Conservation (phyloP, 2,888 invertebrate species). For the Poecilobothrus nobilitatus region DNA sequence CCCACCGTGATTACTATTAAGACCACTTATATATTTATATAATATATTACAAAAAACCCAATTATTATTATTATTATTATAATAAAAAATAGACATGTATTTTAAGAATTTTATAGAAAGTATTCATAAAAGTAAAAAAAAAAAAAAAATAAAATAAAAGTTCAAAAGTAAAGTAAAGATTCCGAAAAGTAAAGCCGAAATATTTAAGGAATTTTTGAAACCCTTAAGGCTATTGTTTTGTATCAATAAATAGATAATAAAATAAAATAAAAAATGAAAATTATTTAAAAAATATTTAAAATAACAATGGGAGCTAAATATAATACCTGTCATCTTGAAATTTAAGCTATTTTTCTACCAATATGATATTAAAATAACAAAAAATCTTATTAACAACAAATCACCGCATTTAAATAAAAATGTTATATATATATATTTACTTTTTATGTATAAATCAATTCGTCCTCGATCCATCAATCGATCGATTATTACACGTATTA, state of each 20-base stretch:
- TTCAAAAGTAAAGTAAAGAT: too few relatives aligned
- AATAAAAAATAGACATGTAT: too few relatives aligned
- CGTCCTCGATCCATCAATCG: neutral
- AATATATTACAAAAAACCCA: too few relatives aligned
- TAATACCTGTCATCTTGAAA: neutral
- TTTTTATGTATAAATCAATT: too few relatives aligned
- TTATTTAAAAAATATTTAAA: constrained; percentile 1
- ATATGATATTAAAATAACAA: neutral
- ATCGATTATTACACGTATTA: neutral
- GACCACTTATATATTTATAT: too few relatives aligned
- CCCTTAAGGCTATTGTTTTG: neutral
- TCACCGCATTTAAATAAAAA: neutral
- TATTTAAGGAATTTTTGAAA: neutral
- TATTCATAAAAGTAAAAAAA: too few relatives aligned
- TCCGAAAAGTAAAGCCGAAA: neutral
- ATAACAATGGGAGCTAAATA: neutral
- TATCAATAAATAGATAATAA: neutral
- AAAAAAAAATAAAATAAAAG: too few relatives aligned
- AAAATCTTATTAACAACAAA: constrained; percentile 6
- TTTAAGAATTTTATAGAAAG: too few relatives aligned
- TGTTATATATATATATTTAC: too few relatives aligned
- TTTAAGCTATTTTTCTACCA: neutral
- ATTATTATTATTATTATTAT: too few relatives aligned
- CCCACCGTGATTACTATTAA: too few relatives aligned
- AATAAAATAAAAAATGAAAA: neutral